phyloP scores from a whole-genome alignment of 2,888 invertebrate genomes.

The Meta bourneti region DNA sequence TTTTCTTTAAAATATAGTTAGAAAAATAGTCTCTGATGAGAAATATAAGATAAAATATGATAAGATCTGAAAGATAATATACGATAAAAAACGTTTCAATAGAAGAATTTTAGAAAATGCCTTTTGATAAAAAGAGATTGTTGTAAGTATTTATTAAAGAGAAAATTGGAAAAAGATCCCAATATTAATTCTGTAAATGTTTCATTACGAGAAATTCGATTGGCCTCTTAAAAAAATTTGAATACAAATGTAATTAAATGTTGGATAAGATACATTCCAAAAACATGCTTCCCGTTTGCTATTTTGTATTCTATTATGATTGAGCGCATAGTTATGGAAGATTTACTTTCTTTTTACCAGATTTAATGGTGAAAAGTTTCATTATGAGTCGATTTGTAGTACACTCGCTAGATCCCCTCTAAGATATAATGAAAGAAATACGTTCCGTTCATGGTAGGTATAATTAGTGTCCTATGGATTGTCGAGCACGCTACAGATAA shows the following conservation, averaged over 20 bases:
- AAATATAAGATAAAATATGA: not conserved
- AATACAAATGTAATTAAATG: conserved; percentile 14
- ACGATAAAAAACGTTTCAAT: conserved; percentile 26
- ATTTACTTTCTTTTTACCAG: too few relatives aligned
- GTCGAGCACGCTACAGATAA: too few relatives aligned
- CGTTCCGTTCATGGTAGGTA: too few relatives aligned
- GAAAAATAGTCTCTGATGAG: conserved; percentile 56
- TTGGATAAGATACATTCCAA: conserved; percentile 1
- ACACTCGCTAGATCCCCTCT: too few relatives aligned
- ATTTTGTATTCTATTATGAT: too few relatives aligned
- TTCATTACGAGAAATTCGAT: not conserved
- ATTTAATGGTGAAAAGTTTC: too few relatives aligned
- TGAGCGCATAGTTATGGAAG: too few relatives aligned
- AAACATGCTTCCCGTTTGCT: not conserved
- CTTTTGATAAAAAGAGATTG: not conserved
- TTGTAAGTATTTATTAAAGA: not conserved
- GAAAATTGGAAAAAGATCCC: not conserved
- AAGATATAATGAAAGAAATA: too few relatives aligned
- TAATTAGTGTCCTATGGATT: too few relatives aligned
- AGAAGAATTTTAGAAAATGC: conserved; percentile 34
- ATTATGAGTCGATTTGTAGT: too few relatives aligned
- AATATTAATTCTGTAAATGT: not conserved
- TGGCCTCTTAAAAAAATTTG: not conserved
- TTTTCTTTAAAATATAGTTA: conserved; percentile 44
- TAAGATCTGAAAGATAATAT: conserved; percentile 25